phyloP scores from a whole-genome alignment of 2,888 invertebrate genomes.

The Sminthurides aquaticus region DNA sequence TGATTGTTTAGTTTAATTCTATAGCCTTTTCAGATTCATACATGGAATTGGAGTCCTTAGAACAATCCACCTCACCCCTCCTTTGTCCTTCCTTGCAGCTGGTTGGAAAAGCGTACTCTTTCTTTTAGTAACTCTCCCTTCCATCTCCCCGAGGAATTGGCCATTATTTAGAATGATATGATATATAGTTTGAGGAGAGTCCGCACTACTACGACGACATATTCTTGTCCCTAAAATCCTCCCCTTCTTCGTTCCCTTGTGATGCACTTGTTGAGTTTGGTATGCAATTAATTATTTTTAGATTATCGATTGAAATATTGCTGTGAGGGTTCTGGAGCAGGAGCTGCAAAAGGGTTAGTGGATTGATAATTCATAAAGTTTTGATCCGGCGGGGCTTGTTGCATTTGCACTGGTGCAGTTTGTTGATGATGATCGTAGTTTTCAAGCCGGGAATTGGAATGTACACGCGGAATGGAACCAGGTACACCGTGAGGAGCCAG shows the following conservation, averaged over 20 bases:
- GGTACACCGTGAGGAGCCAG: slow-evolving; percentile 93
- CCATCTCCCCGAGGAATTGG: not conserved
- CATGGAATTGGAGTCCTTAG: not conserved
- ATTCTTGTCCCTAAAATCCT: no score
- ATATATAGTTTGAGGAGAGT: not conserved
- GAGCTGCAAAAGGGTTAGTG: slow-evolving; percentile 14
- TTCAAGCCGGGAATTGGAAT: slow-evolving; percentile 33
- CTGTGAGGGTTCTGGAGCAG: slow-evolving; percentile 15
- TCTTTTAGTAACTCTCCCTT: no score
- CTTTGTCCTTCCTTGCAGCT: no score
- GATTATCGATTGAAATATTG: slow-evolving; percentile 30
- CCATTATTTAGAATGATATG: not conserved
- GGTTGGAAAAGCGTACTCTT: no score
- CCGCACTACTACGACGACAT: no score
- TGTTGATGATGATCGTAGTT: slow-evolving; percentile 23
- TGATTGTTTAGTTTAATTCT: not conserved
- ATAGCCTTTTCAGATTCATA: not conserved
- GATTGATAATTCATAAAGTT: slow-evolving; percentile 19
- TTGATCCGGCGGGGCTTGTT: not conserved
- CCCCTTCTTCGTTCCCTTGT: no score
- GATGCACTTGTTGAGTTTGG: no score
- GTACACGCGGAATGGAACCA: slow-evolving; percentile 68
- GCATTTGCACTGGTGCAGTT: slow-evolving; percentile 4
- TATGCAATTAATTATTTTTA: no score
- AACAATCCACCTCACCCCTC: no score